A percentile compares a stretch with the other conserved stretches of the same genome.
Evolutionary conservation across 2,888 invertebrate genomes (phyloP).

Genomic region (Eumacrocentrus americanus): DNA sequence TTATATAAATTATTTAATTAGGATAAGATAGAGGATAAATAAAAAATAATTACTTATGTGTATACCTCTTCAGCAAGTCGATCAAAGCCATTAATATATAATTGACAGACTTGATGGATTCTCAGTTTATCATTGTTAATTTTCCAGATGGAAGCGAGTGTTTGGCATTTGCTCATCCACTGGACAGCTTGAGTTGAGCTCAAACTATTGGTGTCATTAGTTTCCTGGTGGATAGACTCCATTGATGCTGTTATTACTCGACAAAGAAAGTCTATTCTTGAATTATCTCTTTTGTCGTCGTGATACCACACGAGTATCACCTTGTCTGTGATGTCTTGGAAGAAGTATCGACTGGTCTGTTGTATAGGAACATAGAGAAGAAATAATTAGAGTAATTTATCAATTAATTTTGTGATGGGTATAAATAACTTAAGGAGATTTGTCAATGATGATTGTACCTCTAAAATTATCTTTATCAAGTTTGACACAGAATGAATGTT

Average conservation of each 20-base stretch:
- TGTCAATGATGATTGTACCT: too few relatives aligned
- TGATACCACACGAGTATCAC: slow-evolving; percentile 52
- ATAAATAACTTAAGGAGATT: too few relatives aligned
- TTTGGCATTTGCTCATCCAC: slow-evolving; percentile 78
- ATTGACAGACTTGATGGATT: slow-evolving; percentile 76
- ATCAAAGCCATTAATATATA: slow-evolving; percentile 68
- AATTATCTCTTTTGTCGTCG: slow-evolving; percentile 72
- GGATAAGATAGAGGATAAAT: slow-evolving; percentile 5
- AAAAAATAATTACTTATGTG: slow-evolving; percentile 23
- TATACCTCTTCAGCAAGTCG: slow-evolving; percentile 68
- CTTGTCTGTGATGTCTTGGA: slow-evolving; percentile 55
- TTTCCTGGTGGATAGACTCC: slow-evolving; percentile 72
- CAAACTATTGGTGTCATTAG: slow-evolving; percentile 63
- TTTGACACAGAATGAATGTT: too few relatives aligned
- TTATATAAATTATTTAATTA: slow-evolving; percentile 66
- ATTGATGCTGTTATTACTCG: slow-evolving; percentile 76
- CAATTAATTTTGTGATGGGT: too few relatives aligned
- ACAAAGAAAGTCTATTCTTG: slow-evolving; percentile 75
- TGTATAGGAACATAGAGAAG: slow-evolving; percentile 33
- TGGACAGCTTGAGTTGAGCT: slow-evolving; percentile 62
- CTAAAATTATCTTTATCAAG: too few relatives aligned
- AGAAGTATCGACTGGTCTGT: slow-evolving; percentile 56
- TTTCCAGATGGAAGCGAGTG: slow-evolving; percentile 78
- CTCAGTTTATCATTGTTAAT: slow-evolving; percentile 73
- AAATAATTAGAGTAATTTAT: neutral